Conservation (phyloP, 2,113 vertebrate genomes). For the Thamnophis sirtalis region DNA sequence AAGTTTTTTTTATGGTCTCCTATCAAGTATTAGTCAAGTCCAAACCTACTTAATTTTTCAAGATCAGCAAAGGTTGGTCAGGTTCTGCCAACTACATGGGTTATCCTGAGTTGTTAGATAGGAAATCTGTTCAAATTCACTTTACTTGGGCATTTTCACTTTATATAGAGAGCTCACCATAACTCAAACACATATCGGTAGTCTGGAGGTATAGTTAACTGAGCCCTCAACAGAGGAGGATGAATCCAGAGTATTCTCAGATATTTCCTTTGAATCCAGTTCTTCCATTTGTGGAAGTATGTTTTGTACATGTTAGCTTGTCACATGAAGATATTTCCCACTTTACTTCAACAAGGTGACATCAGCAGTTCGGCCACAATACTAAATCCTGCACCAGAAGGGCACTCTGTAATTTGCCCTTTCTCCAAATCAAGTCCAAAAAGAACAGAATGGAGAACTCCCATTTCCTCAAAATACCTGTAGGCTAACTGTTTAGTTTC, state of each 20-base stretch:
- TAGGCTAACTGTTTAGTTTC: not conserved
- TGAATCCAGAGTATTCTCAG: not conserved
- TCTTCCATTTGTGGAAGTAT: not conserved
- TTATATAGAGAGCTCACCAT: not conserved
- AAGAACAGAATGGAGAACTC: not conserved
- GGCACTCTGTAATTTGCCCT: not conserved
- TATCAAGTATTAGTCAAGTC: not conserved
- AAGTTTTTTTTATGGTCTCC: not conserved
- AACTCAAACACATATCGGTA: not conserved
- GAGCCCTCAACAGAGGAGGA: not conserved
- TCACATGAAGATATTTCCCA: not conserved
- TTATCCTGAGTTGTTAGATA: not conserved
- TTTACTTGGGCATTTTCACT: not conserved
- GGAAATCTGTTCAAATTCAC: not conserved
- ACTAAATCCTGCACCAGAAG: not conserved
- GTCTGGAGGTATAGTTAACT: not conserved
- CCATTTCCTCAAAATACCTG: not conserved
- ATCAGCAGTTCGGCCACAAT: not conserved
- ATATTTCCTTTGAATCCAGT: not conserved
- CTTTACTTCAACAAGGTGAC: not conserved
- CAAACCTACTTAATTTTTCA: not conserved
- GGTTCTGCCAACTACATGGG: not conserved
- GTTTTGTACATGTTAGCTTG: not conserved
- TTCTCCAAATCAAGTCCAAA: not conserved
- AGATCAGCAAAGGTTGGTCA: not conserved